phyloP scores from a whole-genome alignment of 1,140 invertebrate species.

The Drosophila santomea region DNA sequence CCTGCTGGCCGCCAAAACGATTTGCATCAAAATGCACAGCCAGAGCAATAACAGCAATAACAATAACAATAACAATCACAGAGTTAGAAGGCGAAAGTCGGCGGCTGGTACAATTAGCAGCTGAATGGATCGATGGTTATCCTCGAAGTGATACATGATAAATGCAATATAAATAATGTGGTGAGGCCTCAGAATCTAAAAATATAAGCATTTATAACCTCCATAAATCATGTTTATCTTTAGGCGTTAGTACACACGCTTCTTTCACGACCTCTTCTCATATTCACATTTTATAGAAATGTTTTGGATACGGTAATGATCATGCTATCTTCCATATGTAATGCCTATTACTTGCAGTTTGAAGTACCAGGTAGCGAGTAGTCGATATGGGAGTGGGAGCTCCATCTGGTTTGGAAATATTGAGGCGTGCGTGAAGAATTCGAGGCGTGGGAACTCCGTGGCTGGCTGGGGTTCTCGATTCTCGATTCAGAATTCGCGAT shows the following conservation, averaged over 20 bases:
- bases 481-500: conserved; percentile 27
- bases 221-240: too few relatives aligned
- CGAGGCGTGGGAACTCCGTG: conserved; percentile 63
- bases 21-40: conserved; percentile 37
- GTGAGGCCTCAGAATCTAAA: too few relatives aligned
- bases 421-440: conserved; percentile 69
- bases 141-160: conserved; percentile 1
- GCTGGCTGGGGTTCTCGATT: conserved; percentile 38
- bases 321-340: neutral
- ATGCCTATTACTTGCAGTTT: neutral
- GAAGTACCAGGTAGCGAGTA: conserved; percentile 4
- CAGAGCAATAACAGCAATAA: conserved; percentile 3
- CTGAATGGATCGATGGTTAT: conserved; percentile 14
- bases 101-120: conserved; percentile 36
- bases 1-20: conserved; percentile 47
- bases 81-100: conserved; percentile 57
- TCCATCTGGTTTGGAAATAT: neutral
- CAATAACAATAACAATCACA: conserved; percentile 19
- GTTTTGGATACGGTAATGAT: neutral
- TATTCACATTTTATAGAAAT: neutral
- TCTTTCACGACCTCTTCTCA: too few relatives aligned
- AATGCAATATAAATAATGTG: neutral
- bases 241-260: too few relatives aligned
- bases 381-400: neutral
- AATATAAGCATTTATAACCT: too few relatives aligned